Conservation (phyloP, 2,113 vertebrate species). For the Emydura subglobosa region DNA sequence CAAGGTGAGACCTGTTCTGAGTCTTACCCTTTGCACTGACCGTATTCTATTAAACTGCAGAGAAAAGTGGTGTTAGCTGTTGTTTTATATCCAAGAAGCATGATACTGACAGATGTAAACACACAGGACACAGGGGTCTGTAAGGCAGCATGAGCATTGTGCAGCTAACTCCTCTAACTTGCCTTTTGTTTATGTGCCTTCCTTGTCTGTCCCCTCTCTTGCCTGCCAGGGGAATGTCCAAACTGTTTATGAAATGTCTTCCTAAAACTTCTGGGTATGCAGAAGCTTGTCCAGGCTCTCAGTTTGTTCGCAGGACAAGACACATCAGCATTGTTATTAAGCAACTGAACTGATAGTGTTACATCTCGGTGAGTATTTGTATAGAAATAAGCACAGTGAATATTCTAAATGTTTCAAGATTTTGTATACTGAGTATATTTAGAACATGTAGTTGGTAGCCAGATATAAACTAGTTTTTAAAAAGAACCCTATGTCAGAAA, state of each 20-base stretch:
- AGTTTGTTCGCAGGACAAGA: not conserved
- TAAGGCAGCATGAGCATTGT: not conserved
- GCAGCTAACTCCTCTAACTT: not conserved
- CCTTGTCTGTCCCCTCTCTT: not conserved
- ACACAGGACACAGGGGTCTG: not conserved
- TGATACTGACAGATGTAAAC: not conserved
- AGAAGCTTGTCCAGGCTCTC: not conserved
- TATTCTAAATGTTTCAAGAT: not conserved
- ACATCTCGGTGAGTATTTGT: not conserved
- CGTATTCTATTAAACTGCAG: constrained; percentile 17
- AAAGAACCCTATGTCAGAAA: not conserved
- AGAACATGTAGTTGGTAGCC: not conserved
- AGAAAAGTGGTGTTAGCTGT: constrained; percentile 36
- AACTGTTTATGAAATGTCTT: not conserved
- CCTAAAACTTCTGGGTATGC: not conserved
- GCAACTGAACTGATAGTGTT: not conserved
- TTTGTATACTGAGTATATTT: not conserved
- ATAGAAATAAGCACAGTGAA: not conserved
- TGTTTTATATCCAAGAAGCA: constrained; percentile 36
- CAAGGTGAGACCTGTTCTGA: constrained; percentile 31
- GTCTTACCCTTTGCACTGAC: not conserved
- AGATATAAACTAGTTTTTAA: not conserved
- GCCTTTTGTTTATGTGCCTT: not conserved
- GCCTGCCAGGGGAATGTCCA: not conserved
- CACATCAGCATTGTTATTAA: not conserved